Percentiles rank a stretch among this genome's conserved stretches.
Evolutionary conservation across 2,888 invertebrate species (phyloP).

Genomic region (Drosophila melanosoma): DNA sequence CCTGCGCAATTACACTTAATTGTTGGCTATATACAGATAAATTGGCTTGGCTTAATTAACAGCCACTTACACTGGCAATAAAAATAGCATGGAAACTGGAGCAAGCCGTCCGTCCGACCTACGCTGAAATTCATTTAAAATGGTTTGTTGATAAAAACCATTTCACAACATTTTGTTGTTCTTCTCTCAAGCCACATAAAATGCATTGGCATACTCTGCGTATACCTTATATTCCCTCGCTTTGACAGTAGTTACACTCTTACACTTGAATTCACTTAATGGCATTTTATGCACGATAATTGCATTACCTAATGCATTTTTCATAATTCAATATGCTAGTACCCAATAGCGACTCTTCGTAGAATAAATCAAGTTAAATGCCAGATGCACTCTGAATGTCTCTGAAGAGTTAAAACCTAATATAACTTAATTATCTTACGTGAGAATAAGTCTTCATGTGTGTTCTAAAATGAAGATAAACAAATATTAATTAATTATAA

Average conservation of each 20-base stretch:
- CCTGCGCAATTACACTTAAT: slow-evolving; percentile 52
- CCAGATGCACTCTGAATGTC: neutral
- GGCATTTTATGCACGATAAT: slow-evolving; percentile 26
- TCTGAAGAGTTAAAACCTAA: slow-evolving; percentile 1
- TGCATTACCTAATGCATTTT: slow-evolving; percentile 25
- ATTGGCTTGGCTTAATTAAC: slow-evolving; percentile 49
- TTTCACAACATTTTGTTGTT: neutral
- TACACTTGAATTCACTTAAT: slow-evolving; percentile 23
- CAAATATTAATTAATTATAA: neutral
- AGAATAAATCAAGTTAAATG: neutral
- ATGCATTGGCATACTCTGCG: slow-evolving; percentile 5
- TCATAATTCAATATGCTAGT: slow-evolving; percentile 35
- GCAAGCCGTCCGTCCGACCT: neutral
- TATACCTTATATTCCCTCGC: slow-evolving; percentile 16
- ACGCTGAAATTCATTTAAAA: slow-evolving; percentile 29
- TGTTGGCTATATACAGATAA: slow-evolving; percentile 53
- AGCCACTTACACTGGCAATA: slow-evolving; percentile 51
- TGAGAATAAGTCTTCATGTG: neutral
- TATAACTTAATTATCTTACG: slow-evolving; percentile 9
- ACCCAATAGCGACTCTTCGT: neutral
- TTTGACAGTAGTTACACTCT: neutral
- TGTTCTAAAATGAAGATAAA: neutral
- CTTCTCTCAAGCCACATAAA: neutral
- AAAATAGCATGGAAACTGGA: slow-evolving; percentile 8
- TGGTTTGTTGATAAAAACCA: neutral